Evolutionary conservation across 2,113 vertebrate genomes (phyloP), one percentile per base, ranked within the genome.

Genomic region (Anarrhichthys ocellatus): DNA sequence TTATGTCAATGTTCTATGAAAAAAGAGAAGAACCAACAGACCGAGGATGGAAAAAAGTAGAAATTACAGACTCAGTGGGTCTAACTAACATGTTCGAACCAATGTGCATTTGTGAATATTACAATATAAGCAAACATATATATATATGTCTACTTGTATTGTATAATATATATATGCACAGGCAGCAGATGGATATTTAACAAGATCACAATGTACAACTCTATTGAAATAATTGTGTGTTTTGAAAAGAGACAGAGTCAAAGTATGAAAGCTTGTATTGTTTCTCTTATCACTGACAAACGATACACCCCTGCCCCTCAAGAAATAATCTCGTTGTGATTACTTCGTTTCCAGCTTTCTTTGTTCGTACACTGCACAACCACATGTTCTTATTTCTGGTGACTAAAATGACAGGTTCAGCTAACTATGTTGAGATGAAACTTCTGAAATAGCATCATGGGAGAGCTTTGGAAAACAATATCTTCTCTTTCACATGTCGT

Each of bases 401-500:
- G 65, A 62, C 86, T 90, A 20, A 91, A 94, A 94, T 93, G 86
- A 88, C 80, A 87, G 90, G 90, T 92, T 94, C n/a, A 85, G 82
- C 81, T 87, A 73, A 91, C 89, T 84, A 56, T 90, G 90, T 89
- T 92, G 84, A 87, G 83, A 92, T 91, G 91, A 93, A 73, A 80
- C 81, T 80, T 90, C 82, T 76, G 85, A 93, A 94, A 94, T 93
- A 88, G 85, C 82, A 76, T 89, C 75, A 10, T 84, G 90, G 78
- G 73, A 89, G 88, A 81, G 71, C 75, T 73, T 76, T 81, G 74
- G 69, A 88, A 93, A 90, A 91, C 93, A 92, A 89, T 90, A 92
- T 91, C 63, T 84, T 80, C 84, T 78, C 81, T 75, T 89, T 92
- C 64, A 78, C 90, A 89, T 82, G 84, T 73, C 82, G 69, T 22